Percentiles rank a stretch among this genome's conserved stretches.
Evolutionary conservation across 2,113 vertebrate species (phyloP).

Genomic region (Centropus bengalensis): DNA sequence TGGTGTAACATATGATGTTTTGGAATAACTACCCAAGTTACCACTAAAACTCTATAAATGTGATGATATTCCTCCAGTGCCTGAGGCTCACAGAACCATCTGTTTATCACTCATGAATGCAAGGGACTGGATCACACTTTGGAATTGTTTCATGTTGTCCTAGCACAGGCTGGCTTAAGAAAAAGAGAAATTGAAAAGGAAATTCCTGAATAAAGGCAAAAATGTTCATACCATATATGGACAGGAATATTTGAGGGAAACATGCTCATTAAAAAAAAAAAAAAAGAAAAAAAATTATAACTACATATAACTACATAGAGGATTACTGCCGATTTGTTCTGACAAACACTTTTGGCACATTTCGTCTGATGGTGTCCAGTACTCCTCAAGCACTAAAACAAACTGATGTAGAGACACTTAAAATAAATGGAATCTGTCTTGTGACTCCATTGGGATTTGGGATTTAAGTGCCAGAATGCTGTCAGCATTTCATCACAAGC

Average conservation of each 20-base stretch:
- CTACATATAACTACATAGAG: not conserved
- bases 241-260: not conserved
- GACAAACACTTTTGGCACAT: not conserved
- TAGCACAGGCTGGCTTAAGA: not conserved
- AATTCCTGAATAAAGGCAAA: constrained; percentile 32
- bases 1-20: not conserved
- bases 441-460: not conserved
- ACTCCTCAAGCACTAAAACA: not conserved
- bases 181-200: constrained; percentile 11
- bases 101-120: not conserved
- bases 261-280: not conserved
- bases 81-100: not conserved
- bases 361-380: not conserved
- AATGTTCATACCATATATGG: constrained; percentile 27
- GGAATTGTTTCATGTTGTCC: not conserved
- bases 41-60: not conserved
- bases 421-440: constrained; percentile 18
- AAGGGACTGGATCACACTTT: not conserved
- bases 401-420: constrained; percentile 2
- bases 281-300: too few species aligned
- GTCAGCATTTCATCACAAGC: not conserved
- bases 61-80: not conserved
- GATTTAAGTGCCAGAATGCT: not conserved
- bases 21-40: constrained; percentile 1
- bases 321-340: not conserved